phyloP scores from a whole-genome alignment of 1,140 invertebrate genomes.

The Rhagoletis pomonella region DNA sequence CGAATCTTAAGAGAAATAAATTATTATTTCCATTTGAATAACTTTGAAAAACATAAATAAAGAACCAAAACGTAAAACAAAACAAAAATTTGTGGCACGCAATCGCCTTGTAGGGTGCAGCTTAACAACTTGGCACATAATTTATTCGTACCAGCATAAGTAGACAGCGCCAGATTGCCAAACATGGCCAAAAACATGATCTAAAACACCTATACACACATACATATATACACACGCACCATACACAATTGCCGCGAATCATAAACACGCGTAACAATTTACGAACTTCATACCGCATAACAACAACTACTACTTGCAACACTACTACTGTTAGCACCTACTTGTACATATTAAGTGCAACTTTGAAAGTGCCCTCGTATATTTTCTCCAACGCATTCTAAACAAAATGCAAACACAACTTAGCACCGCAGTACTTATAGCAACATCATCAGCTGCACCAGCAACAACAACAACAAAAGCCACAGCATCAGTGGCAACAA shows the following conservation, averaged over 20 bases:
- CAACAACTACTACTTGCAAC: neutral
- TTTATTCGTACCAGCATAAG: constrained; percentile 13
- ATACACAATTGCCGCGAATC: neutral
- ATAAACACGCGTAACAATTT: constrained; percentile 4
- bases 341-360: neutral
- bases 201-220: neutral
- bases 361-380: neutral
- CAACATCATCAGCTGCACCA: too few species aligned
- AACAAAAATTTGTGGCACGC: neutral
- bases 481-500: neutral
- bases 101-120: neutral
- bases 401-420: constrained; percentile 1
- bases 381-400: neutral
- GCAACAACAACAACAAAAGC: neutral
- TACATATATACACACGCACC: neutral
- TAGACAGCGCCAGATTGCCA: constrained; percentile 9
- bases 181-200: constrained; percentile 40
- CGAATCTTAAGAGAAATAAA: constrained; percentile 10
- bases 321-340: neutral
- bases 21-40: neutral
- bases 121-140: constrained; percentile 36
- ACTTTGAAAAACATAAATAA: constrained; percentile 16
- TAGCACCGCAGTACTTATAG: neutral
- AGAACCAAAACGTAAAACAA: neutral
- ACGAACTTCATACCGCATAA: constrained; percentile 17